A percentile compares a stretch with the other conserved stretches of the same genome.
These are phyloP conservation scores for Tetramorium bicarinatum DNA, from an alignment of 2,888 invertebrate species.

Conservation along the genomic window DNA sequence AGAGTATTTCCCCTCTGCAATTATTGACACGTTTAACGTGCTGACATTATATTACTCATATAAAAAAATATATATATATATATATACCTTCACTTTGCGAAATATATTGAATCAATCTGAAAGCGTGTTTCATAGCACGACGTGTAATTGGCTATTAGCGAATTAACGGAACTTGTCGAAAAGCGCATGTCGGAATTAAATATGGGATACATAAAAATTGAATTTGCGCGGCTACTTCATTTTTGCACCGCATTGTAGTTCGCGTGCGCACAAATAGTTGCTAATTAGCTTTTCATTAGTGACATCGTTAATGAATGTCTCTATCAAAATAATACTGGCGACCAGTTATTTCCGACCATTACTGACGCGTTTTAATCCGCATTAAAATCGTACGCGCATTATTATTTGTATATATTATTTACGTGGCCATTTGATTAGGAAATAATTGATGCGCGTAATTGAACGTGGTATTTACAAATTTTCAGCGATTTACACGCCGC, in stretches of 20 bases:
- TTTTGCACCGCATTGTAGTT: slow-evolving; percentile 11
- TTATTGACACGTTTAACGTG: slow-evolving; percentile 26
- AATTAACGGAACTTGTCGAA: slow-evolving; percentile 19
- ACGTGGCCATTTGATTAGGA: slow-evolving; percentile 45
- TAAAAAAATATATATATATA: neutral
- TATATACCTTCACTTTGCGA: no score
- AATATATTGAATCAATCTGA: neutral
- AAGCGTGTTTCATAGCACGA: neutral
- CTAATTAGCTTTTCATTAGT: slow-evolving; percentile 50
- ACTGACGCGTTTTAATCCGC: slow-evolving; percentile 37
- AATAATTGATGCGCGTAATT: slow-evolving; percentile 54
- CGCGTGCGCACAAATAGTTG: slow-evolving; percentile 13
- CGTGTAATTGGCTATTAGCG: slow-evolving; percentile 45
- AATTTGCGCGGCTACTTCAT: neutral
- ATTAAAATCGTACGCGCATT: slow-evolving; percentile 45
- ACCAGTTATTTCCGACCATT: slow-evolving; percentile 23
- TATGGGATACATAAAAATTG: slow-evolving; percentile 29
- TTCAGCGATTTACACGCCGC: slow-evolving; percentile 46
- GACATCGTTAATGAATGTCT: slow-evolving; percentile 33
- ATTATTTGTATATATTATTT: slow-evolving; percentile 49
- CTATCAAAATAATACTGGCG: slow-evolving; percentile 25
- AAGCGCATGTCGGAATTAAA: slow-evolving; percentile 8
- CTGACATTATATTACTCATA: slow-evolving; percentile 13
- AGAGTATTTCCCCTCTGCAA: neutral
- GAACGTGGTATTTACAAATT: slow-evolving; percentile 51